Evolutionary conservation across 2,113 vertebrate genomes (phyloP).

Genomic region (Caranx melampygus): DNA sequence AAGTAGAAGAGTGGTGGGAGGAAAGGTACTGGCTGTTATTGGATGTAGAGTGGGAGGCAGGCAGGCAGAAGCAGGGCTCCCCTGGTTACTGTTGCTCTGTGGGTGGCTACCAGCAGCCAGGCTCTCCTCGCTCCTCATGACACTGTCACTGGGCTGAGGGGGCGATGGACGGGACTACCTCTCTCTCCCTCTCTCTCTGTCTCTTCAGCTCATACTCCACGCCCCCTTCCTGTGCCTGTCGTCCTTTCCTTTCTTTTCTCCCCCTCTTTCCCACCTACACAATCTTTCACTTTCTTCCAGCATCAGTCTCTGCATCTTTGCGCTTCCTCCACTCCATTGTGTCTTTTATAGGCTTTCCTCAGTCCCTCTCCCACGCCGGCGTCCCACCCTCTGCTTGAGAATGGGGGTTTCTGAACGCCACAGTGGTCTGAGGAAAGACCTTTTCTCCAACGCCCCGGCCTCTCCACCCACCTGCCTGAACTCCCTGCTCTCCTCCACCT

Average conservation of each 20-base stretch:
- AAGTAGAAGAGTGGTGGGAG: constrained; percentile 75
- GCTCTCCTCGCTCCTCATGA: constrained; percentile 72
- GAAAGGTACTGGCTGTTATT: constrained; percentile 75
- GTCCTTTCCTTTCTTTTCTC: constrained; percentile 29
- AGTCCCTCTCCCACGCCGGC: constrained; percentile 42
- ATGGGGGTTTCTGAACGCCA: constrained; percentile 70
- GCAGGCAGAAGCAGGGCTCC: constrained; percentile 77
- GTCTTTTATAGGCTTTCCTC: constrained; percentile 58
- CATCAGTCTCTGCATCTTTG: constrained; percentile 15
- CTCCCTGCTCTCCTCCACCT: constrained; percentile 36
- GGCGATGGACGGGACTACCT: constrained; percentile 76
- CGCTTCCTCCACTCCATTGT: background rate
- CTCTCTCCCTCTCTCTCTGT: constrained; percentile 37
- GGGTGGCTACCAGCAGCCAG: constrained; percentile 73
- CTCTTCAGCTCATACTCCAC: constrained; percentile 62
- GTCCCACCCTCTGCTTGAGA: constrained; percentile 40
- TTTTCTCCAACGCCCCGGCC: constrained; percentile 45
- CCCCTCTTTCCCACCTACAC: constrained; percentile 48
- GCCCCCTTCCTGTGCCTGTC: constrained; percentile 62
- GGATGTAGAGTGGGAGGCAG: constrained; percentile 78
- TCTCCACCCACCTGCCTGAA: constrained; percentile 46
- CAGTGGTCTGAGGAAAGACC: constrained; percentile 70
- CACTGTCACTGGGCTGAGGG: constrained; percentile 74
- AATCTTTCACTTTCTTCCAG: constrained; percentile 31
- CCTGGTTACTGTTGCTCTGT: constrained; percentile 82